A percentile compares a stretch with the other conserved stretches of the same genome.
Conservation (phyloP, 2,113 vertebrate species). For the Centropus bengalensis region DNA sequence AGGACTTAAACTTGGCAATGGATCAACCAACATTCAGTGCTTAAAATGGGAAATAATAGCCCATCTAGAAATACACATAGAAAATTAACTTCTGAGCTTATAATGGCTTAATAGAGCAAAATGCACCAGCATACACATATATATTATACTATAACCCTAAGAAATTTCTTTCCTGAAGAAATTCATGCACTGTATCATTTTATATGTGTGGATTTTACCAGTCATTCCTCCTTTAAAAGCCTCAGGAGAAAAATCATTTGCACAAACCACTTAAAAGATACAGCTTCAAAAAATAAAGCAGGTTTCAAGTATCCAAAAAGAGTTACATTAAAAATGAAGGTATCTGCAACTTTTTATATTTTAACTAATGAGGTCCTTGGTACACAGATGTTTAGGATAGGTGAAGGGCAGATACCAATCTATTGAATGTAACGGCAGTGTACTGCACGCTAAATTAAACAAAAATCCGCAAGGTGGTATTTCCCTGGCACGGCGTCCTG, state of each 20-base stretch:
- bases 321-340: neutral
- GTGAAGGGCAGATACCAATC: neutral
- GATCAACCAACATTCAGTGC: too few relatives aligned
- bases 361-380: neutral
- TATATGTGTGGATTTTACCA: neutral
- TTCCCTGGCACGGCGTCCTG: neutral
- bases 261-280: too few relatives aligned
- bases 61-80: neutral
- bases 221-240: neutral
- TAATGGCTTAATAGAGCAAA: neutral
- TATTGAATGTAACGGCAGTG: neutral
- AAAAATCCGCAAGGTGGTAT: neutral
- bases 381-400: neutral
- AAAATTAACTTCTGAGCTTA: neutral
- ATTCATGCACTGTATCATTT: neutral
- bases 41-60: neutral
- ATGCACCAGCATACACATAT: fast-evolving
- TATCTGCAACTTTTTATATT: neutral
- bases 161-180: neutral
- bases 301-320: neutral
- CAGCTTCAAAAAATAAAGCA: neutral
- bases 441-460: fast-evolving
- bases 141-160: neutral
- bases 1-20: neutral
- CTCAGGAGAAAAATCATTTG: neutral